Evolutionary conservation across 2,113 vertebrate species (phyloP).

Genomic region (Megaceryle maxima): DNA sequence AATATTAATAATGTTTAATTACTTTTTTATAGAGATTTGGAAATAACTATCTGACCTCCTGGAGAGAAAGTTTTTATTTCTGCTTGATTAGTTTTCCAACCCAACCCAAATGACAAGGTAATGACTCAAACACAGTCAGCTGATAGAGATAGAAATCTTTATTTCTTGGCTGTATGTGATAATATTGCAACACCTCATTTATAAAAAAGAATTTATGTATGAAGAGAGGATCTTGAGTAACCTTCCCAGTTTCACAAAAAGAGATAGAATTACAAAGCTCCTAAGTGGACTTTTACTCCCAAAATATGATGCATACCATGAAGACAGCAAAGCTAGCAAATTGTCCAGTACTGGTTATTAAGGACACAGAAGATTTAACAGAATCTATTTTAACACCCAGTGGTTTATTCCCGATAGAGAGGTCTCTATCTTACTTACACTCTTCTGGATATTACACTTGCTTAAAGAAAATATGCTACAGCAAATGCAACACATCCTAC

Average conservation of each 20-base stretch:
- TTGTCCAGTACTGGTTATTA: neutral
- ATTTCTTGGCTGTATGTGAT: neutral
- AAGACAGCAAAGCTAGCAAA: neutral
- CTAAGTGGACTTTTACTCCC: neutral
- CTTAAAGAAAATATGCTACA: neutral
- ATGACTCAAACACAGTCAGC: neutral
- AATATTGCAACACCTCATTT: neutral
- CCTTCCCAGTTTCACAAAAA: neutral
- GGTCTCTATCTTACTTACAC: neutral
- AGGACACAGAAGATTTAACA: neutral
- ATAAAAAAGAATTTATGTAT: neutral
- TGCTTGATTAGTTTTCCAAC: neutral
- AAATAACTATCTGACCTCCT: neutral
- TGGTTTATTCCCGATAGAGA: neutral
- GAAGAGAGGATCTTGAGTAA: neutral
- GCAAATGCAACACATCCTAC: accelerated
- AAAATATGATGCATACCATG: accelerated
- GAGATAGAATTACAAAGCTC: neutral
- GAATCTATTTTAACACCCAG: neutral
- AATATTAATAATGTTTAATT: constrained; percentile 15
- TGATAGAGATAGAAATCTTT: neutral
- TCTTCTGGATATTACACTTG: neutral
- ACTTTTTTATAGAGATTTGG: neutral
- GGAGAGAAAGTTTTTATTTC: neutral
- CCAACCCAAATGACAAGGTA: neutral